These are phyloP conservation scores for Apostichopus parvimensis DNA, from an alignment of 35 echinoderm and acorn worm species.

Conservation along the genomic window DNA sequence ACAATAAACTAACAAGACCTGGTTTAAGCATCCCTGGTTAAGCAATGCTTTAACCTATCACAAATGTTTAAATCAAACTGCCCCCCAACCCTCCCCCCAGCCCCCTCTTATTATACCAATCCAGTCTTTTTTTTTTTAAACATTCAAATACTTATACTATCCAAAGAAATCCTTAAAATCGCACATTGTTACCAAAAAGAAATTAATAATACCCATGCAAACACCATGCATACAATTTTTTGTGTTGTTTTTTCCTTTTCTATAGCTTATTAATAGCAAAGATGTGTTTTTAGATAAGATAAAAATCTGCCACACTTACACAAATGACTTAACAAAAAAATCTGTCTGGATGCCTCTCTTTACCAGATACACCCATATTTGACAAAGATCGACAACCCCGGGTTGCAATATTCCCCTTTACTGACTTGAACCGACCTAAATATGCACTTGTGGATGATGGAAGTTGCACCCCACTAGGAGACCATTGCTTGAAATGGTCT, in stretches of 20 bases:
- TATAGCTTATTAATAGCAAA: background rate
- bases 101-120: background rate
- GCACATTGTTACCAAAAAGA: no score
- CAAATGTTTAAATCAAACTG: no score
- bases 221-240: no score
- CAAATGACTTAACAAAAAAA: no score
- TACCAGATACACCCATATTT: background rate
- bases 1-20: no score
- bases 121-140: background rate
- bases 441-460: constrained; percentile 45
- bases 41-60: no score
- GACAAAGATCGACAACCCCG: background rate
- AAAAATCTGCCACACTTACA: background rate
- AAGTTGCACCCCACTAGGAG: constrained; percentile 25
- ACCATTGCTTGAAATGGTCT: constrained; percentile 3
- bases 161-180: no score
- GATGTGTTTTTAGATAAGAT: background rate
- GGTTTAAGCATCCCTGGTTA: no score
- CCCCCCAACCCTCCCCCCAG: no score
- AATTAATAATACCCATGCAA: no score
- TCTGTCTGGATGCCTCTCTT: background rate
- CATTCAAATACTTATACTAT: no score
- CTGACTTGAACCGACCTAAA: constrained; percentile 43
- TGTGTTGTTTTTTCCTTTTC: no score
- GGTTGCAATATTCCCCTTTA: background rate